phyloP scores from a whole-genome alignment of 2,113 vertebrate species.

The Leiothrix lutea region DNA sequence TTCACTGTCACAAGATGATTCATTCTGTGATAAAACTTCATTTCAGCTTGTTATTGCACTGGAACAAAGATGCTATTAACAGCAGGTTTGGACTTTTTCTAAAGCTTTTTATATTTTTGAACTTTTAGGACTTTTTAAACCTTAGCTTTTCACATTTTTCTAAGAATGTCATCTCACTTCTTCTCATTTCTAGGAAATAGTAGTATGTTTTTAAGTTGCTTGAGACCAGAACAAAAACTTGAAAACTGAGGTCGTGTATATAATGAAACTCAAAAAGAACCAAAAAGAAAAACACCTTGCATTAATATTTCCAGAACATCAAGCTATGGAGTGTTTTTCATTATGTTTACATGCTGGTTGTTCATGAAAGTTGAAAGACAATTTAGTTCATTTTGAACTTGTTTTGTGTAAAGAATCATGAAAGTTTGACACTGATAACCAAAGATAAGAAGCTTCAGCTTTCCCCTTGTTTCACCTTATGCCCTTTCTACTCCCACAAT shows the following conservation, averaged over 20 bases:
- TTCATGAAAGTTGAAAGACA: not conserved
- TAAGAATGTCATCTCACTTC: not conserved
- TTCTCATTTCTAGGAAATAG: not conserved
- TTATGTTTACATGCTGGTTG: not conserved
- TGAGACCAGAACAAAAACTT: not conserved
- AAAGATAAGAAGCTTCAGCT: not conserved
- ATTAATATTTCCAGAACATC: not conserved
- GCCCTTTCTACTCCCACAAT: not conserved
- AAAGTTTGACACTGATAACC: not conserved
- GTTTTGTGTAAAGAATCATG: not conserved
- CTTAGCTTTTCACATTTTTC: not conserved
- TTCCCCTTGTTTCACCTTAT: not conserved
- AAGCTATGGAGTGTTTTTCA: not conserved
- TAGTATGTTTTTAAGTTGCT: not conserved
- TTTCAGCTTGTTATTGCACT: not conserved
- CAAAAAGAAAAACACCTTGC: not conserved
- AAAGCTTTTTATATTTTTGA: not conserved
- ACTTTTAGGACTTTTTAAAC: not conserved
- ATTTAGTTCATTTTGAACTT: not conserved
- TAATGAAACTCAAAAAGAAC: not conserved
- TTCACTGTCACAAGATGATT: not conserved
- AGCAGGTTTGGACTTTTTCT: rapidly evolving
- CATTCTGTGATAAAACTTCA: not conserved
- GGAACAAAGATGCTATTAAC: not conserved
- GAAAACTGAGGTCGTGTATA: not conserved